Conservation (phyloP, 1,140 invertebrate genomes). For the Diachasmimorpha longicaudata region DNA sequence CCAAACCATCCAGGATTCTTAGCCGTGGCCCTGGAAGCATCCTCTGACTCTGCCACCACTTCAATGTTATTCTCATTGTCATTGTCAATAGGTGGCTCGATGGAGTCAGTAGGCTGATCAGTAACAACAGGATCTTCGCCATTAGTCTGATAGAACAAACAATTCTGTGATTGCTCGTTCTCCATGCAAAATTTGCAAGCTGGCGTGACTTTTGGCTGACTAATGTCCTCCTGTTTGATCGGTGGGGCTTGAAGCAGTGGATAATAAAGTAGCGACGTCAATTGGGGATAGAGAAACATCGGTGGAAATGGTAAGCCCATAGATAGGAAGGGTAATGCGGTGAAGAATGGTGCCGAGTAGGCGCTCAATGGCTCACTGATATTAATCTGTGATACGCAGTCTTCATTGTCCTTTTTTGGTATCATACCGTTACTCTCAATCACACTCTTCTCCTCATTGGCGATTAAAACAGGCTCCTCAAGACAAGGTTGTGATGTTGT, state of each 20-base stretch:
- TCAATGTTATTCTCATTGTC: slow-evolving; percentile 42
- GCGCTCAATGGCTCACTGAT: slow-evolving; percentile 43
- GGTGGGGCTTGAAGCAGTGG: slow-evolving; percentile 52
- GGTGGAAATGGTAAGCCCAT: slow-evolving; percentile 61
- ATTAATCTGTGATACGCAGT: slow-evolving; percentile 39
- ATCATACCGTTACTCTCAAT: slow-evolving; percentile 16
- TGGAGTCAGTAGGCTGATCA: background rate
- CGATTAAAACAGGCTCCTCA: slow-evolving; percentile 46
- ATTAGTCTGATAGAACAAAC: slow-evolving; percentile 56
- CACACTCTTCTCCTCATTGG: background rate
- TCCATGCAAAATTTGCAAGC: slow-evolving; percentile 60
- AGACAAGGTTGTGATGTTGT: slow-evolving; percentile 74
- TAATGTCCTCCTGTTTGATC: slow-evolving; percentile 23
- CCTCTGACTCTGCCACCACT: slow-evolving; percentile 37
- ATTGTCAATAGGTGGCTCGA: slow-evolving; percentile 19
- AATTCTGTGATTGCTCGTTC: slow-evolving; percentile 54
- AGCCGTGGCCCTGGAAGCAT: slow-evolving; percentile 44
- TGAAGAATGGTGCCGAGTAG: slow-evolving; percentile 55
- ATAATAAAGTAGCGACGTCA: slow-evolving; percentile 55
- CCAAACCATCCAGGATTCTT: slow-evolving; percentile 72
- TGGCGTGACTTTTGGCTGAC: slow-evolving; percentile 50
- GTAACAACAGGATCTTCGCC: slow-evolving; percentile 35
- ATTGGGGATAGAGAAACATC: slow-evolving; percentile 57
- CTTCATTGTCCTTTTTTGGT: slow-evolving; percentile 34
- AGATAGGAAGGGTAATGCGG: slow-evolving; percentile 57